Base-by-base conservation (phyloP, 1,140 invertebrate genomes). In the Drosophila littoralis region DNA sequence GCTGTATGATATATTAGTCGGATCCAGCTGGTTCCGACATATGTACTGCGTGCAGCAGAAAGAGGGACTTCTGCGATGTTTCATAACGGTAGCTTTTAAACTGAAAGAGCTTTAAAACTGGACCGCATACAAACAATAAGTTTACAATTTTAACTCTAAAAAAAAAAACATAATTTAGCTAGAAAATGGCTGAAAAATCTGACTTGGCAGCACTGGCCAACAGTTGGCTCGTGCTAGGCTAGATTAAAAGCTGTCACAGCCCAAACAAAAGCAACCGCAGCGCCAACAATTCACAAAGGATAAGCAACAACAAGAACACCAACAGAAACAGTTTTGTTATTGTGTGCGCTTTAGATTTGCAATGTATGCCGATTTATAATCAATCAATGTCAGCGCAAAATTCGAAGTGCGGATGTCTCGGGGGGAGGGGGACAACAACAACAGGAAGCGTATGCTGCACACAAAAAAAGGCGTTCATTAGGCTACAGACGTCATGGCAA, bases 351-450 rank as follows among this genome's bases (percentile, higher is more conserved):
- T 89, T 88, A 78, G 80, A 89, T 88, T 89, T 88, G 84, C 84
- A 88, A 89, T 88, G 84, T 89, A 88, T 88, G 84, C 84, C 84
- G 84, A 88, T 88, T 88, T 88, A 88, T 88, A 88, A 88, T 88
- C 83, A 88, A 88, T 88, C 84, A 88, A 88, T 88, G 84, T 88
- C 84, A 88, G 84, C 80, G 80, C 83, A 89, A 88, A 88, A 86
- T 86, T 86, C 83, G 82, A 86, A 85, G 68, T 61, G 60, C 7
- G 1, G 8, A 1, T 13, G 13, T 10, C 12, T 3, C 22, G 17
- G 6, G 2, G 45, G 7, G 10, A 8, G 6, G 12, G 17, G 33
- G 58, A n/a, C 36, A 17, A 28, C 35, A 28, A 43, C 81, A 78
- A 74, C 78, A 67, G 69, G 52, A 64, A 86, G 75, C 82, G 79